Percentiles rank a stretch among this genome's conserved stretches.
These are phyloP conservation scores for Charadrius vociferus DNA, from an alignment of 2,113 vertebrate species.

Conservation along the genomic window DNA sequence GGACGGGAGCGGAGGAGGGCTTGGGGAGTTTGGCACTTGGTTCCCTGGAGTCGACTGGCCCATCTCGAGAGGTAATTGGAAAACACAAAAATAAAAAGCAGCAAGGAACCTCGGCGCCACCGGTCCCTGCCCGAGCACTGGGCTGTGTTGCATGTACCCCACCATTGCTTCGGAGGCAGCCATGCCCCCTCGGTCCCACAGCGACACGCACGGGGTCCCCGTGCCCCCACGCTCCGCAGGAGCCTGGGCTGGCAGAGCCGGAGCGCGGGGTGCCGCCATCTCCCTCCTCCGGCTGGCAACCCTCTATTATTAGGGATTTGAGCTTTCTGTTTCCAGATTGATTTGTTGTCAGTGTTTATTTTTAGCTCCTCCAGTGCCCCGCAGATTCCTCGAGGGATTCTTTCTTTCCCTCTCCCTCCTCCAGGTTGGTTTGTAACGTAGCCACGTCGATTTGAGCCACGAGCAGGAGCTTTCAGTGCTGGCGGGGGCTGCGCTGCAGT, in stretches of 20 bases:
- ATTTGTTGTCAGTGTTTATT: conserved; percentile 28
- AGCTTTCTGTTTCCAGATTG: conserved; percentile 5
- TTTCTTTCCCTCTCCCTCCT: conserved; percentile 37
- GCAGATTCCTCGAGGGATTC: conserved; percentile 36
- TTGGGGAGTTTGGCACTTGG: background rate
- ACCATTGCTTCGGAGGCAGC: background rate
- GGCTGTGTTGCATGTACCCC: background rate
- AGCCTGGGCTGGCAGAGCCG: background rate
- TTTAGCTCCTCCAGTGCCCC: conserved; percentile 19
- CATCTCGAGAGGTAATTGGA: background rate
- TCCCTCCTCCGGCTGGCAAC: background rate
- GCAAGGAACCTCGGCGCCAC: background rate
- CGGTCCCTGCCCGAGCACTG: background rate
- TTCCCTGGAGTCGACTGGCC: background rate
- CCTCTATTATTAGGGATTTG: background rate
- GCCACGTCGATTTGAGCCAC: background rate
- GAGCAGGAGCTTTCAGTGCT: fast-evolving
- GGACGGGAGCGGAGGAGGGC: background rate
- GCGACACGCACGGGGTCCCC: fast-evolving
- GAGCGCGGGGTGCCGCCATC: fast-evolving
- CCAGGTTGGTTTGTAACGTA: conserved; percentile 8
- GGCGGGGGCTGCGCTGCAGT: fast-evolving
- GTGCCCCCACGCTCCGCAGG: background rate
- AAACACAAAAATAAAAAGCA: background rate
- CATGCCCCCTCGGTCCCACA: fast-evolving